Evolutionary conservation across 2,113 vertebrate genomes (phyloP), one percentile per base, ranked within the genome.

Genomic region (Oryzias celebensis): DNA sequence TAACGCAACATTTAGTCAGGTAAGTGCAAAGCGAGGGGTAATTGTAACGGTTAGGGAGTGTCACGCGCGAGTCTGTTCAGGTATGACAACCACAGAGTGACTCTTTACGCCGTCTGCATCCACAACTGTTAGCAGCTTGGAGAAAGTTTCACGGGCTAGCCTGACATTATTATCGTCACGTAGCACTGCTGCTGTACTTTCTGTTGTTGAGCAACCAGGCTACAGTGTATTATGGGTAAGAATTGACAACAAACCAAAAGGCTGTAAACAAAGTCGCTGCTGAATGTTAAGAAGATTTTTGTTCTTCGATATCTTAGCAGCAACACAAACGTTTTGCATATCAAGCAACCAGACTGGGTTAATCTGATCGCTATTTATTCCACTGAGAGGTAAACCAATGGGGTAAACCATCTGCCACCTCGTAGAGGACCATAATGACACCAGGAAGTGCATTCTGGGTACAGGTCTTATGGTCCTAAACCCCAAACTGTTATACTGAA

Each of bases 31-130:
- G 36, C 36, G 36, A 10, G 8, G 10, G 3, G 12, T 3, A 36
- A 10, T 8, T 36, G 36, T 36, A 36, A 36, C 36, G 36, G 36
- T 36, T 36, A 36, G 36, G 8, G 0, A 2, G 36, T 2, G 8
- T 36, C 44, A 16, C 8, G 47, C 10, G 7, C n/a, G n/a, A 24
- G 17, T 61, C 10, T 52, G 47, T 42, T 4, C 16, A n/a, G 65
- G 44, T 50, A 28, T 58, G 57, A 8, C 1, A 36, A 44, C 43
- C 20, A 15, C 28, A 14, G 26, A 14, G 26, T 1, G 12, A 0
- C 42, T 7, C 53, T 5, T 5, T 74, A 56, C 65, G 72, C 68
- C 75, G 75, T 10, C 65, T 68, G 75, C 75, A 72, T 45, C 71
- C 72, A 23, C 3, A 16, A 36, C 0, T 1, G 5, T 22, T 16